These are phyloP conservation scores for Hoplodrina blanda DNA, from an alignment of 2,888 invertebrate species.

Conservation along the genomic window DNA sequence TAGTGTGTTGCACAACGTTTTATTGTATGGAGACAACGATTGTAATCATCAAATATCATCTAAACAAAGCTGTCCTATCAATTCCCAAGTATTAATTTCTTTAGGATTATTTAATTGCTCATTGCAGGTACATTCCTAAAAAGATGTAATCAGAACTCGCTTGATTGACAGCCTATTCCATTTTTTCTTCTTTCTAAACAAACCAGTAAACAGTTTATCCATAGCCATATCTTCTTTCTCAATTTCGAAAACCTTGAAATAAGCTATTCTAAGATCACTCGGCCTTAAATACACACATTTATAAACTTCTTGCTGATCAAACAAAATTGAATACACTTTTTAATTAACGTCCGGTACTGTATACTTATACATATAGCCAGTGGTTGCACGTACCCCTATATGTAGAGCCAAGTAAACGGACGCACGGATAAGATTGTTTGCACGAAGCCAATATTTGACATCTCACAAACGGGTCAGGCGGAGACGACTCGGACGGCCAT, in stretches of 20 bases:
- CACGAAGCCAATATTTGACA: conserved; percentile 85
- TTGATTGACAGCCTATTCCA: conserved; percentile 15
- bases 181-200: conserved; percentile 6
- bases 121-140: neutral
- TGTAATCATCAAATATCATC: conserved; percentile 3
- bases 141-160: conserved; percentile 3
- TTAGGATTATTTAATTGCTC: neutral
- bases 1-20: conserved; percentile 18
- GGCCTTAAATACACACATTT: conserved; percentile 28
- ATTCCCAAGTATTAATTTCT: neutral
- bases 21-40: neutral
- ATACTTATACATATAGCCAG: conserved; percentile 34
- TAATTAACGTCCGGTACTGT: conserved; percentile 48
- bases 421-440: conserved; percentile 87
- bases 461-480: conserved; percentile 86
- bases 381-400: conserved; percentile 67
- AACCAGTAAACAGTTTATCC: conserved; percentile 15
- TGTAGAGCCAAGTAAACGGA: conserved; percentile 81
- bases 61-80: neutral
- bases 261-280: conserved; percentile 44
- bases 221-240: conserved; percentile 4
- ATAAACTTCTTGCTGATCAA: conserved; percentile 29
- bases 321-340: conserved; percentile 41
- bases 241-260: conserved; percentile 33
- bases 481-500: conserved; percentile 81